phyloP scores from a whole-genome alignment of 2,888 invertebrate species.

The Drymonia ruficornis region DNA sequence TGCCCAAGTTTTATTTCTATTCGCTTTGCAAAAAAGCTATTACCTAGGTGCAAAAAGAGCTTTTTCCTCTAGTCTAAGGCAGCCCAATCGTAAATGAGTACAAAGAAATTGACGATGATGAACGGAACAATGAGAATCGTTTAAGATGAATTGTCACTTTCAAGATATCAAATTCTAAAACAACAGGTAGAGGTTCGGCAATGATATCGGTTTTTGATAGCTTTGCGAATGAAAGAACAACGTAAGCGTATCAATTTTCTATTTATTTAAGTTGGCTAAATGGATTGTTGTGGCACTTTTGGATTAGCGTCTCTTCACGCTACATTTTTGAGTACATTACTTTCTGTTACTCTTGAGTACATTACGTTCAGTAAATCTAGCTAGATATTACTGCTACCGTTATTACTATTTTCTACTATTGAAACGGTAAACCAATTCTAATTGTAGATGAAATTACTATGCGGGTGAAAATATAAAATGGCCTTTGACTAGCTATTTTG shows the following conservation, averaged over 20 bases:
- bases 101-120: slow-evolving; percentile 21
- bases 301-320: slow-evolving; percentile 6
- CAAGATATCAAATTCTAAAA: not conserved
- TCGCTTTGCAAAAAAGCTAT: slow-evolving; percentile 35
- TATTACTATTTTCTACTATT: not conserved
- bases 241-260: slow-evolving; percentile 3
- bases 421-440: not conserved
- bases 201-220: not conserved
- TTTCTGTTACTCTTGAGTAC: not conserved
- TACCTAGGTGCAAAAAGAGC: slow-evolving; percentile 32
- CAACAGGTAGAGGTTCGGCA: not conserved
- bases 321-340: slow-evolving; percentile 2
- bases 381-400: not conserved
- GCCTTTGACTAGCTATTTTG: not conserved
- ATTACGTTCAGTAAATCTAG: slow-evolving; percentile 1
- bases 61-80: slow-evolving; percentile 19
- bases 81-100: slow-evolving; percentile 17
- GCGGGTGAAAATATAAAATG: not conserved
- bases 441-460: not conserved
- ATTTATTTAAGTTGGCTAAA: slow-evolving; percentile 4
- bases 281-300: not conserved
- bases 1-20: slow-evolving; percentile 3
- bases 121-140: slow-evolving; percentile 25
- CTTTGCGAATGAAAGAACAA: slow-evolving; percentile 3
- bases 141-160: slow-evolving; percentile 20